Evolutionary conservation across 2,113 vertebrate genomes (phyloP).

Genomic region (Scortum barcoo): DNA sequence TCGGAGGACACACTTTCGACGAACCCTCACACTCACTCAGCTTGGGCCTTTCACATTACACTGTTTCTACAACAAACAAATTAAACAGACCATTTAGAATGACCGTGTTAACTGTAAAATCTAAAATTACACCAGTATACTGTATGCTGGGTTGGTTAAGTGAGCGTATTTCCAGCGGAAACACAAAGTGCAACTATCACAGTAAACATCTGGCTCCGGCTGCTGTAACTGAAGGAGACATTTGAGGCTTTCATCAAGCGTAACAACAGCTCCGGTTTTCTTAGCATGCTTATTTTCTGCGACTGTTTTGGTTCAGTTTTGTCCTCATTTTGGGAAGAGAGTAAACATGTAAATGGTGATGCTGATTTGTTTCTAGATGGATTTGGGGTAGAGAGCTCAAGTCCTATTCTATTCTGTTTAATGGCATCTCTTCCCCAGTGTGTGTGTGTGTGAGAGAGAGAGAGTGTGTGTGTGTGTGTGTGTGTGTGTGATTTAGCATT

Average conservation of each 20-base stretch:
- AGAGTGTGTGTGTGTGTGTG: constrained; percentile 45
- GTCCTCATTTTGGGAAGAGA: constrained; percentile 68
- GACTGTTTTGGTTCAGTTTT: constrained; percentile 67
- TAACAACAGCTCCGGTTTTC: constrained; percentile 41
- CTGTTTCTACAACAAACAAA: not conserved
- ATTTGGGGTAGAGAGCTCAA: constrained; percentile 48
- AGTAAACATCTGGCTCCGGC: constrained; percentile 37
- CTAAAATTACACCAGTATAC: not conserved
- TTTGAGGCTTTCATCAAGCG: constrained; percentile 48
- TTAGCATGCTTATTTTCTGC: constrained; percentile 26
- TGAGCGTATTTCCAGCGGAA: not conserved
- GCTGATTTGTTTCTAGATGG: constrained; percentile 67
- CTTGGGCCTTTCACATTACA: not conserved
- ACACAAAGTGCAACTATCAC: constrained; percentile 25
- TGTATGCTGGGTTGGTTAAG: not conserved
- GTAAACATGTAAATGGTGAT: constrained; percentile 70
- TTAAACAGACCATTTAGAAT: not conserved
- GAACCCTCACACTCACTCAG: not conserved
- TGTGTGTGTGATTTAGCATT: constrained; percentile 76
- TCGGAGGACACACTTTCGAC: not conserved
- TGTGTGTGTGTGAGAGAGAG: constrained; percentile 57
- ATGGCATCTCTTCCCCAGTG: constrained; percentile 71
- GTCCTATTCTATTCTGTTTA: constrained; percentile 75
- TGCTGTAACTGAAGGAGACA: constrained; percentile 37
- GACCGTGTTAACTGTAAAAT: not conserved